A percentile compares a stretch with the other conserved stretches of the same genome.
Evolutionary conservation across 1,140 invertebrate species (phyloP).

Genomic region (Rhyacophila brunnea): DNA sequence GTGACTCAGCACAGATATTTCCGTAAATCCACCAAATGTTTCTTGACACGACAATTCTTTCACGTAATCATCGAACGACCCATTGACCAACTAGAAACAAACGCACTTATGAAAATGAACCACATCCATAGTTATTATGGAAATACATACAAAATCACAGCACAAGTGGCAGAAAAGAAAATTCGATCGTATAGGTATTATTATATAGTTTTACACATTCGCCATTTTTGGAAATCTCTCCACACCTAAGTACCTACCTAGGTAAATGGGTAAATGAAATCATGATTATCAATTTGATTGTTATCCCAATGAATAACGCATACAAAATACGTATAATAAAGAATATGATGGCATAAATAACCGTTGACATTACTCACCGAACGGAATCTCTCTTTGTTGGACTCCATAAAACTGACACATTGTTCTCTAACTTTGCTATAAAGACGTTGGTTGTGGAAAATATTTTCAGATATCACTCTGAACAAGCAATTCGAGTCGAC

Average conservation of each 20-base stretch:
- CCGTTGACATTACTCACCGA: conserved; percentile 20
- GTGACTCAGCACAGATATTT: conserved; percentile 69
- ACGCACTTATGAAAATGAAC: background rate
- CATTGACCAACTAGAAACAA: conserved; percentile 51
- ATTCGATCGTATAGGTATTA: background rate
- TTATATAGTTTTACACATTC: background rate
- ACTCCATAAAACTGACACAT: conserved; percentile 69
- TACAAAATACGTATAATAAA: no score
- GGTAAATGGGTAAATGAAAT: background rate
- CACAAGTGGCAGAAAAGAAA: background rate
- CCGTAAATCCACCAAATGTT: conserved; percentile 66
- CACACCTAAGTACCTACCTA: background rate
- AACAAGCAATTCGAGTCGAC: conserved; percentile 83
- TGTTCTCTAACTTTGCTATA: conserved; percentile 71
- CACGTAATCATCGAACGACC: conserved; percentile 64
- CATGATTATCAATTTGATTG: no score
- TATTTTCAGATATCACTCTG: conserved; percentile 80
- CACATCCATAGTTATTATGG: background rate
- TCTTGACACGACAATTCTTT: conserved; percentile 67
- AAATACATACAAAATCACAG: background rate
- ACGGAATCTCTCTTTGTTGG: conserved; percentile 54
- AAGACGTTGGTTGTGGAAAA: conserved; percentile 75
- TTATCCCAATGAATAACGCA: no score
- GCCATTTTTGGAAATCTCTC: background rate
- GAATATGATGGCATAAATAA: no score